Evolutionary conservation across 2,113 vertebrate genomes (phyloP).

Genomic region (Garra rufa): DNA sequence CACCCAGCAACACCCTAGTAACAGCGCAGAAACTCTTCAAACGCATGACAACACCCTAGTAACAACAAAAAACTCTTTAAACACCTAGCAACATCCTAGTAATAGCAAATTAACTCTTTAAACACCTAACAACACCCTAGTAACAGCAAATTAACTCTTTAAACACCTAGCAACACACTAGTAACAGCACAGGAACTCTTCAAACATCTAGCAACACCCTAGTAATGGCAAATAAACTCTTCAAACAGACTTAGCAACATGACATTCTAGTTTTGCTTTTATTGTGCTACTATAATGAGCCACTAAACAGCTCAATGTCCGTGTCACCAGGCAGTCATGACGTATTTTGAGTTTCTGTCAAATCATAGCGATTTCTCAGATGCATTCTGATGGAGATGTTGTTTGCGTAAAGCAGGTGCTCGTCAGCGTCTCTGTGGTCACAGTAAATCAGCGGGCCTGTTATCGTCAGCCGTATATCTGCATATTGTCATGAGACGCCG

Average conservation of each 20-base stretch:
- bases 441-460: constrained; percentile 35
- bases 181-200: neutral
- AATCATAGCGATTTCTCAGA: neutral
- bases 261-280: neutral
- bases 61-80: no score
- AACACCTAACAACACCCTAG: neutral
- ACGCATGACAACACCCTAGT: neutral
- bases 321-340: neutral
- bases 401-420: constrained; percentile 27
- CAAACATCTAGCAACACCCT: neutral
- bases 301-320: neutral
- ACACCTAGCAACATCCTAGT: neutral
- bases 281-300: neutral
- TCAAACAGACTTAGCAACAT: neutral
- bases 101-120: neutral
- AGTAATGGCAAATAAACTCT: neutral
- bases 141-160: neutral
- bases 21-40: neutral
- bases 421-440: constrained; percentile 3
- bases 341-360: neutral
- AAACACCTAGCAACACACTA: neutral
- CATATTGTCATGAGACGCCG: constrained; percentile 27
- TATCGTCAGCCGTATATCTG: constrained; percentile 41
- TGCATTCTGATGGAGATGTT: neutral
- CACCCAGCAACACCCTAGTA: neutral